Evolutionary conservation across 2,888 invertebrate species (phyloP), one percentile per base, ranked within the genome.

Genomic region (Aquatica leii): DNA sequence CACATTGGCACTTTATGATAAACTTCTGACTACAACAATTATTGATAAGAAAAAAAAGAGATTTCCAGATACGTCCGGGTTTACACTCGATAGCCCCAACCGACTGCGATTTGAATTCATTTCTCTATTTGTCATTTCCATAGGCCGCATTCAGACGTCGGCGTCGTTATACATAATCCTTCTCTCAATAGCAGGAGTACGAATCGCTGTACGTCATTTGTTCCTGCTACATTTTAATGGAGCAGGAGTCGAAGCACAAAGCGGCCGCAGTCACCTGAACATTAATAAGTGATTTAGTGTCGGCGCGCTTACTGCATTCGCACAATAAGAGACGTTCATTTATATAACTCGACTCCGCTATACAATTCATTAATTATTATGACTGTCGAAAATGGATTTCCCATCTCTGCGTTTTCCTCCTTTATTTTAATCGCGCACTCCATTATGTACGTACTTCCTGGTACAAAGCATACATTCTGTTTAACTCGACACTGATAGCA

Each of bases 141-240:
- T 69, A 61, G 63, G 62, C 52, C 62, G 68, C 62, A 66, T 64
- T 67, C 66, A 65, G 68, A 60, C 59, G 60, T 46, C 46, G 46
- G 18, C 46, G 46, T 59, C 66, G 66, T 65, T 67, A 61, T 66
- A 60, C 66, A 70, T 72, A 72, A 73, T 73, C 72, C 73, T 70
- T 73, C 70, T 62, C 68, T 73, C 69, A 73, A 74, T 73, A 63
- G 68, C 73, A 73, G 73, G 76, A 80, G 80, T 80, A 78, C 74
- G 74, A 78, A 78, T 75, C 78, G 76, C 68, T 80, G 80, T 80
- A 78, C 71, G 77, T 76, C 78, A 78, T 79, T 79, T 78, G 78
- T 78, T 75, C 69, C 68, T 70, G 71, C 69, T 69, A 62, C 62
- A 65, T 68, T 71, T 70, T 69, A 73, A 69, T 69, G 69, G 69